Evolutionary conservation across 1,140 invertebrate species (phyloP).

Genomic region (Eueides isabella): DNA sequence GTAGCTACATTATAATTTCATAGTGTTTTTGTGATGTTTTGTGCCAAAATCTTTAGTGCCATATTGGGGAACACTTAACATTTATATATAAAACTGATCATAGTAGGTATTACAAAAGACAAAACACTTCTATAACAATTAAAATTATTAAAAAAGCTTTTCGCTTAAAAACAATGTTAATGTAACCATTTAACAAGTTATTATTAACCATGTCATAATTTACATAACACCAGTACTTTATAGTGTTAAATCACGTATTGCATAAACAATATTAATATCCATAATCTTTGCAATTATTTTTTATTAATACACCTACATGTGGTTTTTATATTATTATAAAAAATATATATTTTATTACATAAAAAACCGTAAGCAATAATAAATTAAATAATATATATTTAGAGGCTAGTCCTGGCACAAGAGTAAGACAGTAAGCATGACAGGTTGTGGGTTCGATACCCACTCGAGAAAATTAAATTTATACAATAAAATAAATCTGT

Average conservation of each 20-base stretch:
- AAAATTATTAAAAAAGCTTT: not conserved
- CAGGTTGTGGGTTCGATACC: no score
- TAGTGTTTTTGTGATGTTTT: conserved; percentile 48
- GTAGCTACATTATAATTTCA: conserved; percentile 30
- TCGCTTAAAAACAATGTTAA: not conserved
- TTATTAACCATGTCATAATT: not conserved
- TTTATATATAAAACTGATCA: conserved; percentile 18
- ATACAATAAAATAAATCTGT: no score
- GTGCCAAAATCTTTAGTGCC: conserved; percentile 42
- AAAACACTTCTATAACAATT: not conserved
- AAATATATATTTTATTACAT: not conserved
- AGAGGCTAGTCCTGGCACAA: no score
- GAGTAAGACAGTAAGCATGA: no score
- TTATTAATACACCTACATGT: not conserved
- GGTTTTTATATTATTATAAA: not conserved
- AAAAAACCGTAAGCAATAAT: not conserved
- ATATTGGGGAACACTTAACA: conserved; percentile 31
- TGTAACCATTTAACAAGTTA: not conserved
- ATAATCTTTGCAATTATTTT: not conserved
- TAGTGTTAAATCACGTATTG: not conserved
- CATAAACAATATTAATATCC: not conserved
- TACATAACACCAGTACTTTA: not conserved
- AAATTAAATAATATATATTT: no score
- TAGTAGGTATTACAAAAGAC: not conserved
- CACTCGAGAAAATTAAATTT: no score